These are phyloP conservation scores for Monochamus saltuarius DNA, from an alignment of 1,140 invertebrate genomes.

Conservation along the genomic window DNA sequence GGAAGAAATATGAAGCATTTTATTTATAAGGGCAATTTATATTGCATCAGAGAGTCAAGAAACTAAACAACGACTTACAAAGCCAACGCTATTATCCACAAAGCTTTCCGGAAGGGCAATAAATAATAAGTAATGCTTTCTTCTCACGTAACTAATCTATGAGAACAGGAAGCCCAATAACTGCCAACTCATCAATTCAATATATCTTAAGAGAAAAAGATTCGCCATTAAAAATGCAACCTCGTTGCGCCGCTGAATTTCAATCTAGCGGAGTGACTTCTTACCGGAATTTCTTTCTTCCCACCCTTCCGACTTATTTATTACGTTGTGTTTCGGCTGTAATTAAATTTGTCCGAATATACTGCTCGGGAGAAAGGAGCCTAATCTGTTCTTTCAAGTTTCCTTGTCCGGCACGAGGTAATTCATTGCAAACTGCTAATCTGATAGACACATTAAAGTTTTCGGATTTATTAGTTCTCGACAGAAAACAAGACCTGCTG, in stretches of 20 bases:
- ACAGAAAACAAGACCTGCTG: too few species aligned
- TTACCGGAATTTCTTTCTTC: constrained; percentile 3
- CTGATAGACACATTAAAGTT: too few species aligned
- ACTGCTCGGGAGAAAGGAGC: too few species aligned
- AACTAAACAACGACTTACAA: constrained; percentile 10
- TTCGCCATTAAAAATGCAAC: constrained; percentile 35
- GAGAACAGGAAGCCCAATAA: constrained; percentile 47
- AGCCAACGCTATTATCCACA: constrained; percentile 35
- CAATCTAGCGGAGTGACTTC: constrained; percentile 6
- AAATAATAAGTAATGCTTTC: constrained; percentile 50
- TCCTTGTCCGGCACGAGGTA: too few species aligned
- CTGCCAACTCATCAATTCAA: constrained; percentile 46
- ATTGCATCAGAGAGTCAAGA: constrained; percentile 6
- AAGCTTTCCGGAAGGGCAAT: constrained; percentile 42
- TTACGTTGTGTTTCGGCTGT: background rate
- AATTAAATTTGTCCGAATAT: constrained; percentile 2
- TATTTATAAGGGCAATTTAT: constrained; percentile 9
- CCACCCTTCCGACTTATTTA: background rate
- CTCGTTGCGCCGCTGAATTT: constrained; percentile 11
- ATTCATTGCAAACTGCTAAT: too few species aligned
- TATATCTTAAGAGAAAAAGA: constrained; percentile 18
- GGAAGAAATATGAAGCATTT: constrained; percentile 10
- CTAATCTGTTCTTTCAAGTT: too few species aligned
- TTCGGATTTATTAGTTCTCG: too few species aligned
- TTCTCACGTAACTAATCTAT: constrained; percentile 50